Percentiles rank a stretch among this genome's conserved stretches.
phyloP scores from a whole-genome alignment of 2,888 invertebrate species.

The Thera obeliscata region DNA sequence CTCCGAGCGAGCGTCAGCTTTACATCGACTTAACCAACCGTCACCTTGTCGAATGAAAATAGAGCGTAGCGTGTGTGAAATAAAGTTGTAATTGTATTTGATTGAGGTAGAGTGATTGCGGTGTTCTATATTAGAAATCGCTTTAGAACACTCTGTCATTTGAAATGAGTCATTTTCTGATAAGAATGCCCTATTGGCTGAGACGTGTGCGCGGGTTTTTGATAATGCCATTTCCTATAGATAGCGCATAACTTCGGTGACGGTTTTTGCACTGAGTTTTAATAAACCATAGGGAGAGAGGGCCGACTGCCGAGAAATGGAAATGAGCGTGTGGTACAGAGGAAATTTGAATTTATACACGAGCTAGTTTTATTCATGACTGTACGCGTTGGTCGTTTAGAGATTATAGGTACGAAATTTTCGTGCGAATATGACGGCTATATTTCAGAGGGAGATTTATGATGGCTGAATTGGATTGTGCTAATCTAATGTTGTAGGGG shows the following conservation, averaged over 20 bases:
- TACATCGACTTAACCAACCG: constrained; percentile 60
- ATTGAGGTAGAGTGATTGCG: constrained; percentile 48
- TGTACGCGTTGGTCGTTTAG: constrained; percentile 59
- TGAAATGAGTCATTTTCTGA: constrained; percentile 90
- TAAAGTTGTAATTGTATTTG: constrained; percentile 51
- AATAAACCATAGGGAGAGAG: constrained; percentile 79
- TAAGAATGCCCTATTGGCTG: constrained; percentile 86
- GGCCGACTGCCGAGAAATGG: constrained; percentile 75
- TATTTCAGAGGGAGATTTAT: constrained; percentile 50
- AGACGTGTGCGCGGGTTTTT: constrained; percentile 80
- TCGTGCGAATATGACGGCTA: constrained; percentile 54
- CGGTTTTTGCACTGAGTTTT: constrained; percentile 82
- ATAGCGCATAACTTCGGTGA: constrained; percentile 79
- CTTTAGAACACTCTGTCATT: constrained; percentile 85
- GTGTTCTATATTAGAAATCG: constrained; percentile 64
- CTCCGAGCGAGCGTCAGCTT: constrained; percentile 69
- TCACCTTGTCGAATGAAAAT: constrained; percentile 40
- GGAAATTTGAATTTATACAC: constrained; percentile 85
- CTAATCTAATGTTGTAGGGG: constrained; percentile 28
- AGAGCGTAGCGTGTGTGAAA: constrained; percentile 22
- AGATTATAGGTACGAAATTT: constrained; percentile 61
- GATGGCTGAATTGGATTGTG: constrained; percentile 38
- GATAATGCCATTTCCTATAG: constrained; percentile 84
- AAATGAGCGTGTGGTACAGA: constrained; percentile 82
- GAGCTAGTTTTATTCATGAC: constrained; percentile 82